Conservation (phyloP, 2,888 invertebrate species). For the Pharmacophagus antenor region DNA sequence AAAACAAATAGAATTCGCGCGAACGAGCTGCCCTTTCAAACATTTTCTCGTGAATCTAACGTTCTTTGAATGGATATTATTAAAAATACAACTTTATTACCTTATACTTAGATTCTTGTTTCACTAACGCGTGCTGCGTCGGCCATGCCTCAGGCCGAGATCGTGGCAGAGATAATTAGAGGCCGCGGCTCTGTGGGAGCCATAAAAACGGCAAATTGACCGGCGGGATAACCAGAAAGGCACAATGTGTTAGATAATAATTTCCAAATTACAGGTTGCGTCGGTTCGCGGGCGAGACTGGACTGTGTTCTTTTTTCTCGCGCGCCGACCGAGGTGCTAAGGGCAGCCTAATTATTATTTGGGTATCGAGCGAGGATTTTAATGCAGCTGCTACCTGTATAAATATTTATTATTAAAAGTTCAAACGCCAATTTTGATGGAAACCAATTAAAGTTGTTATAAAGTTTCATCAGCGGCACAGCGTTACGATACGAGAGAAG, state of each 20-base stretch:
- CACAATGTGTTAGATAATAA: constrained; percentile 82
- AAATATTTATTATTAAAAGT: constrained; percentile 79
- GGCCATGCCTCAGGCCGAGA: constrained; percentile 68
- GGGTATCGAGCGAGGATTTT: constrained; percentile 76
- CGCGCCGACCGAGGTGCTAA: constrained; percentile 77
- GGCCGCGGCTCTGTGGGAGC: constrained; percentile 78
- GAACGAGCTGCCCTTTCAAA: constrained; percentile 66
- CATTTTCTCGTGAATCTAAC: constrained; percentile 73
- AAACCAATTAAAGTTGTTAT: constrained; percentile 63
- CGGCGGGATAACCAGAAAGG: constrained; percentile 82
- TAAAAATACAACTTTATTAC: constrained; percentile 11
- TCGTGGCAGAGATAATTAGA: constrained; percentile 79
- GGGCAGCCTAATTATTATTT: constrained; percentile 81
- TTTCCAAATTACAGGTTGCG: constrained; percentile 81
- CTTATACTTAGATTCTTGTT: constrained; percentile 39
- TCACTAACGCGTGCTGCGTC: constrained; percentile 36
- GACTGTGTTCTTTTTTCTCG: constrained; percentile 68
- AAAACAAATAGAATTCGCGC: constrained; percentile 77
- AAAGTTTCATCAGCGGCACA: constrained; percentile 45
- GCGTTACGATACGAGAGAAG: constrained; percentile 32
- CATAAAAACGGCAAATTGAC: constrained; percentile 82
- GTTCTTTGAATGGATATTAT: constrained; percentile 36
- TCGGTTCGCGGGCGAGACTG: constrained; percentile 73
- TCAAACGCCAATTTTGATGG: constrained; percentile 73
- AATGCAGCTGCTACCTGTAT: constrained; percentile 81